phyloP scores from a whole-genome alignment of 1,140 invertebrate genomes.

The Bombus difficillimus region DNA sequence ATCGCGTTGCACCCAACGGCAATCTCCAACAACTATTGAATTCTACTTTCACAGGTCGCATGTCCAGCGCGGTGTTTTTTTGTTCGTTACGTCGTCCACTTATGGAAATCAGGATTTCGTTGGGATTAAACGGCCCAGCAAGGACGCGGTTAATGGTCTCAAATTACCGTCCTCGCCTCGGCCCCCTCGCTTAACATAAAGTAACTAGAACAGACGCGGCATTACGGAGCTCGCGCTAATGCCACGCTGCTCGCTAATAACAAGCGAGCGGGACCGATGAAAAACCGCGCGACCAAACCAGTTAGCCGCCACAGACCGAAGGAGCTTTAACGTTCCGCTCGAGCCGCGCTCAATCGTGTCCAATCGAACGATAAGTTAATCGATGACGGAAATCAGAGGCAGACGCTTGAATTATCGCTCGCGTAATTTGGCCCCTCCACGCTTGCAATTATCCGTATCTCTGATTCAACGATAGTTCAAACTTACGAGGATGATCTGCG shows the following conservation, averaged over 20 bases:
- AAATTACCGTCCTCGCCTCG: constrained; percentile 26
- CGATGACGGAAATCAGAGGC: constrained; percentile 17
- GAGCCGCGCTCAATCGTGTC: not conserved
- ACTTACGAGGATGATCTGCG: constrained; percentile 14
- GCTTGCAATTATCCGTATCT: not conserved
- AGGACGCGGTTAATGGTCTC: constrained; percentile 28
- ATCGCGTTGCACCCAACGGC: not conserved
- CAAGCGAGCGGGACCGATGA: not conserved
- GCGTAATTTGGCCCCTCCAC: constrained; percentile 6
- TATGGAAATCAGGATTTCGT: constrained; percentile 26
- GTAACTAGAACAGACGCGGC: constrained; percentile 19
- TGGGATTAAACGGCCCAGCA: constrained; percentile 13
- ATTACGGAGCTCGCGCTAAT: constrained; percentile 23
- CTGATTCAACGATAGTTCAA: constrained; percentile 19
- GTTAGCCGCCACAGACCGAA: not conserved
- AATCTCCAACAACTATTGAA: not conserved
- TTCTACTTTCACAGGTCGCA: not conserved
- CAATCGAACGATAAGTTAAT: constrained; percentile 18
- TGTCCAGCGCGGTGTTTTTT: not conserved
- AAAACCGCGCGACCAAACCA: constrained; percentile 6
- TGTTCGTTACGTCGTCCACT: not conserved
- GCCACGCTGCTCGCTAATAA: constrained; percentile 29
- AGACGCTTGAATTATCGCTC: constrained; percentile 20
- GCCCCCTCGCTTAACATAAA: not conserved
- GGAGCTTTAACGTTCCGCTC: not conserved